These are phyloP conservation scores for Tenebrosternarchus preto DNA, from an alignment of 2,113 vertebrate genomes.

Conservation along the genomic window DNA sequence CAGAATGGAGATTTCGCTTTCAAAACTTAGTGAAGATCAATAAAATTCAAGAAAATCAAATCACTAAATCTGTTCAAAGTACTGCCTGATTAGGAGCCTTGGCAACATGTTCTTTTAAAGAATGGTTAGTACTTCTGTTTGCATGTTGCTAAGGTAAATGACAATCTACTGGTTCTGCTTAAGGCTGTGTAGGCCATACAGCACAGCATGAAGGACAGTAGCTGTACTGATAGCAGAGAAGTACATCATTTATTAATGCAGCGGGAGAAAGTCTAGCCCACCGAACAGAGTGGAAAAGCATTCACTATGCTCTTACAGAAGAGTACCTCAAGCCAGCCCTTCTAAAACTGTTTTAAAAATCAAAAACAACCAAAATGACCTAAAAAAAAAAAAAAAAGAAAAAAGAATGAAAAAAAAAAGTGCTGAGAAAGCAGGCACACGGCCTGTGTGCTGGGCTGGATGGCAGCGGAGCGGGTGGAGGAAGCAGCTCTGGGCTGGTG, in stretches of 20 bases:
- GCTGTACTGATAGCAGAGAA: constrained; percentile 39
- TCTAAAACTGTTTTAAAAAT: background rate
- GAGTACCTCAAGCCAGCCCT: background rate
- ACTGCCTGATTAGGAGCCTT: background rate
- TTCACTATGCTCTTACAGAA: constrained; percentile 12
- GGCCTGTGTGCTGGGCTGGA: too few species aligned
- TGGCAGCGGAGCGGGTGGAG: background rate
- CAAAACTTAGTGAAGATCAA: too few species aligned
- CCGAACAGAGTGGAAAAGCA: constrained; percentile 16
- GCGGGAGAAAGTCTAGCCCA: constrained; percentile 41
- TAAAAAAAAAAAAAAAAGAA: background rate
- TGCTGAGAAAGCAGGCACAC: too few species aligned
- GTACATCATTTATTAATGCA: constrained; percentile 53
- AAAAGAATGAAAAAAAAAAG: too few species aligned
- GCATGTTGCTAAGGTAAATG: background rate
- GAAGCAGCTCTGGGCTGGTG: background rate
- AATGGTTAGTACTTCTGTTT: background rate
- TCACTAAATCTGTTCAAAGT: background rate
- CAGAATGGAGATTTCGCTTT: too few species aligned
- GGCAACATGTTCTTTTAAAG: background rate
- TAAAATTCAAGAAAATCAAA: background rate
- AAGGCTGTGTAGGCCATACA: background rate
- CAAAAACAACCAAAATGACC: background rate
- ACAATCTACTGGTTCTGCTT: background rate
- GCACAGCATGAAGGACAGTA: constrained; percentile 27